Base-by-base conservation (phyloP, 2,888 invertebrate genomes). In the Notodonta ziczac region DNA sequence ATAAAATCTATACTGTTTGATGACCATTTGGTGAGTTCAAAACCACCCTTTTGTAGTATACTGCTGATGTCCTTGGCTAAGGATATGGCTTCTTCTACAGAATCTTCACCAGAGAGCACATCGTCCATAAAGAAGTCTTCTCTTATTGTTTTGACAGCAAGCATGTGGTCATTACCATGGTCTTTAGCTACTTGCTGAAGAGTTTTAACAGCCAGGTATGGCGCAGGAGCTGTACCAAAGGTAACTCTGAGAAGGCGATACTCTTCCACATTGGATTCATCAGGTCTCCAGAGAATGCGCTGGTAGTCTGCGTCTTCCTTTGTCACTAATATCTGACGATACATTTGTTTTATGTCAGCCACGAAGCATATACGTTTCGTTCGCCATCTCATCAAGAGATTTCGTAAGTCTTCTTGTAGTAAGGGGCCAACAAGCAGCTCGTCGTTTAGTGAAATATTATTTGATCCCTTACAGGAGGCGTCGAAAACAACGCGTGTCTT, bases 281-380 rank as follows among this genome's bases (percentile, higher is more conserved):
- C 13, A 9, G 40, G 2, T 9, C 42, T 42, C 44, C 50, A 57
- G 7, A 48, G 16, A 4, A n/a, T 14, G 35, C 57, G 13, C 7
- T 40, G 46, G 13, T n/a, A 46, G 7, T 46, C n/a, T n/a, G 46
- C 14, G 14, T 81, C 72, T 54, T 72, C 64, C 6, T 66, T 58
- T 16, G 53, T 9, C 6, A 80, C 59, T 14, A 64, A 57, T 39
- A 81, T 66, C 66, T 69, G 65, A 42, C 78, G 56, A 42, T 79
- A 83, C 80, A 83, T 82, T 61, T 78, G 75, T 52, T 61, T 16
- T 6, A 79, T 70, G 46, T 77, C 77, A 10, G 70, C 60, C 0
- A 71, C 71, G 39, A 77, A 72, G 32, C 70, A 75, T 4, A 80
- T 50, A 3, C 48, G 57, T 32, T 78, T 60, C 14, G 59, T 66